Conservation (phyloP, 2,797 vertebrate species). For the Gephyroberyx darwinii region DNA sequence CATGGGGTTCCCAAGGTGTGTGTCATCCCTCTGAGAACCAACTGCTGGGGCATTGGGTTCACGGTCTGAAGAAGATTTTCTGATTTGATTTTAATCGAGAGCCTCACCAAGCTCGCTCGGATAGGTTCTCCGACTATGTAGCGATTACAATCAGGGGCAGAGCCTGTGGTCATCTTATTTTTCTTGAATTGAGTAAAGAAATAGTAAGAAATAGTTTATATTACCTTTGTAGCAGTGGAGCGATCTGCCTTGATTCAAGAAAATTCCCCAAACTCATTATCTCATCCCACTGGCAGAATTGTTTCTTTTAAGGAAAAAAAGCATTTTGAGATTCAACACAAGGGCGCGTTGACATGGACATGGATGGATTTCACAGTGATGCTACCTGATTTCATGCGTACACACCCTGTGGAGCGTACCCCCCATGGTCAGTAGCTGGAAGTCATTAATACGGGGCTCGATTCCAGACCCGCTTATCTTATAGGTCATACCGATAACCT, state of each 20-base stretch:
- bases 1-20: not conserved
- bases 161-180: too few species aligned
- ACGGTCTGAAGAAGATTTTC: not conserved
- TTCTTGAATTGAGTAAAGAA: too few species aligned
- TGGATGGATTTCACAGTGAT: not conserved
- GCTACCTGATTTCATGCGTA: conserved; percentile 7
- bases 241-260: conserved; percentile 45
- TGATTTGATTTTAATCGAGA: not conserved
- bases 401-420: conserved; percentile 14
- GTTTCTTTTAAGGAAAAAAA: too few species aligned
- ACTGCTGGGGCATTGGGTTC: conserved; percentile 7
- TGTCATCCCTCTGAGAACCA: not conserved
- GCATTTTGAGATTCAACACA: too few species aligned
- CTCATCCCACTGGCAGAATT: too few species aligned
- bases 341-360: not conserved
- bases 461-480: conserved; percentile 18
- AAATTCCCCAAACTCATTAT: too few species aligned
- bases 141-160: too few species aligned
- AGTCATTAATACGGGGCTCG: not conserved
- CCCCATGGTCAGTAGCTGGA: conserved; percentile 19
- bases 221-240: conserved; percentile 37
- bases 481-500: conserved; percentile 4
- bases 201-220: conserved; percentile 14
- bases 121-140: not conserved
- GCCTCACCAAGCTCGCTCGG: conserved; percentile 10